Base-by-base conservation (phyloP, 2,888 invertebrate species). In the Perithous albicinctus region DNA sequence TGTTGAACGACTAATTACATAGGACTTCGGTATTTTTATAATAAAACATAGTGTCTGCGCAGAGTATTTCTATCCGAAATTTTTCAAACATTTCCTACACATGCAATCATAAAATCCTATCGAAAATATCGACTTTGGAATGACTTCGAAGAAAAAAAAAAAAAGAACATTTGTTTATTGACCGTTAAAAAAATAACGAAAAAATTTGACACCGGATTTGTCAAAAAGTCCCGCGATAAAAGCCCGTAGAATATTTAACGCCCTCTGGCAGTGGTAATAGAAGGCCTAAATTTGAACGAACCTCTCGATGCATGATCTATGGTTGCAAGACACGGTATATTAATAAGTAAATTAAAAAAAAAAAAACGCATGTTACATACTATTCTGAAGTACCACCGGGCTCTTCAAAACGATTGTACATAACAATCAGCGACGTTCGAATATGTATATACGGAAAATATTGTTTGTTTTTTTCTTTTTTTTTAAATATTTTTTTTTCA, bases 151-250 rank as follows among this genome's bases (percentile, higher is more conserved):
- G n/a, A n/a, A n/a, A n/a, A n/a, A n/a, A n/a, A n/a, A n/a, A n/a
- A n/a, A n/a, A n/a, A n/a, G n/a, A 59, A 15, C 32, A 87, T 89
- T 88, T 88, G 80, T 87, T 87, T 8, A 23, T 41, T 20, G 0
- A 59, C 23, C 63, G 38, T 38, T 63, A 63, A 63, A 41, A 61
- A 63, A 63, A 63, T 63, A 41, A 63, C 41, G 63, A 63, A 63
- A 59, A 59, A 59, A 59, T 59, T 63, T 41, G 63, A 23, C 41
- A 38, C 41, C 41, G 41, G 41, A 38, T 63, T 63, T 63, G 18
- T 63, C 18, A 8, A 15, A 59, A 56, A 1, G 12, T 8, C n/a
- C n/a, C n/a, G n/a, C n/a, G n/a, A 56, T 29, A 1, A 56, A 32
- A 2, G 8, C 56, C 32, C 35, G 59, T 15, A 1, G n/a, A n/a